Evolutionary conservation across 1,140 invertebrate species (phyloP), one percentile per base, ranked within the genome.

Genomic region (Uloborus diversus): DNA sequence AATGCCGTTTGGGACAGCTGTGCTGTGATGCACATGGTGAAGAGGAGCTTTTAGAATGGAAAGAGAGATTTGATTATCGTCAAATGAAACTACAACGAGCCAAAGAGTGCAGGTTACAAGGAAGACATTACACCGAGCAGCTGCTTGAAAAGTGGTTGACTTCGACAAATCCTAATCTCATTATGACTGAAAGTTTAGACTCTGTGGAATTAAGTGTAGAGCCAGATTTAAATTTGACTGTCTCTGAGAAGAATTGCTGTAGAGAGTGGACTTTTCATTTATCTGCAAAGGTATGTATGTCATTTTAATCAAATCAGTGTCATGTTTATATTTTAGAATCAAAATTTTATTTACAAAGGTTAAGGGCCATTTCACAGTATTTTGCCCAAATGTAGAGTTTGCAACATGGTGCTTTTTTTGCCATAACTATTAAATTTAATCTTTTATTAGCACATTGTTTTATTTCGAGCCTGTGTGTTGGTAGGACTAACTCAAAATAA

Each of bases 11-110:
- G 83, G 92, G 91, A 23, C 88, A 90, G 17, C 91, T 92, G 83
- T 93, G 92, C 86, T 90, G 92, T n/a, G 90, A 92, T 84, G 93
- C 93, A 4, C 93, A 94, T 84, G 91, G 92, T 17, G 84, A 88
- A 66, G 91, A 91, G 64, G 93, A 94, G 85, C 85, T 94, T 9
- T 86, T 88, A 13, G 92, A 94, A 87, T 94, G 93, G 93, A 90
- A 91, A 83, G 90, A 92, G 82, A 87, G 92, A 62, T 92, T 92
- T 84, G 89, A 91, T 81, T 92, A 92, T 83, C 85, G 91, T 33
- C 86, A 87, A 82, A 85, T 87, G 82, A 86, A 88, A 76, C 85
- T 92, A 53, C 90, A 92, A 84, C 87, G 89, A 79, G 91, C 91
- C 4, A 89, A 88, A 82, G 91, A 93, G 75, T 91, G 91, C 84